Evolutionary conservation across 2,113 vertebrate species (phyloP), one percentile per base, ranked within the genome.

Genomic region (Triplophysa siluroides): DNA sequence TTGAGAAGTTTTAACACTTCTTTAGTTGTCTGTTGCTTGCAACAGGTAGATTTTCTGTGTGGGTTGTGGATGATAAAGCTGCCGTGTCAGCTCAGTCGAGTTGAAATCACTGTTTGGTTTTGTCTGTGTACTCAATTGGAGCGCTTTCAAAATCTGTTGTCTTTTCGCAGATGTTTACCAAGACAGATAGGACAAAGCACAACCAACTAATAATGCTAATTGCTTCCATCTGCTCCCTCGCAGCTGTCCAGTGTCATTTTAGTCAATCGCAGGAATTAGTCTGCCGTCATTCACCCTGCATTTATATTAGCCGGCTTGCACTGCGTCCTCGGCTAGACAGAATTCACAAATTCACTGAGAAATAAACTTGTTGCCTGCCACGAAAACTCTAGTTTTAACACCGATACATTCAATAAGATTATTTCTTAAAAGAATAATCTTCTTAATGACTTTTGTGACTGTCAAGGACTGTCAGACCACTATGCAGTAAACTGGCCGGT

Each of bases 211-310:
- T 88, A 83, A 85, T 60, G 62, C 75, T 88, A 90, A 91, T 87
- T 87, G 86, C 87, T 84, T 66, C 89, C 88, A 88, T 91, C 89
- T 90, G 89, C 85, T 90, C 83, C 66, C n/a, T 18, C 85, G 76
- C 85, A 88, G 85, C 88, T 88, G 90, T 90, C 89, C 85, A 88
- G 90, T 85, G 78, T 65, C 65, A 23, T 83, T 79, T 71, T 68
- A 85, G 83, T 87, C 78, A 81, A 72, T 76, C 65, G 82, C 80
- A 80, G 87, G 88, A 87, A 90, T 87, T 87, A 87, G 75, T 87
- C 72, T 69, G 73, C 45, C 60, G 71, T 83, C 74, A 78, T 88
- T 81, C 83, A 76, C 70, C 69, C 78, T 81, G 71, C 68, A 52
- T 79, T 72, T 52, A 78, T 81, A 83, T 86, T 82, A 83, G 72